phyloP scores from a whole-genome alignment of 2,888 invertebrate species.

The Dicycla oo region DNA sequence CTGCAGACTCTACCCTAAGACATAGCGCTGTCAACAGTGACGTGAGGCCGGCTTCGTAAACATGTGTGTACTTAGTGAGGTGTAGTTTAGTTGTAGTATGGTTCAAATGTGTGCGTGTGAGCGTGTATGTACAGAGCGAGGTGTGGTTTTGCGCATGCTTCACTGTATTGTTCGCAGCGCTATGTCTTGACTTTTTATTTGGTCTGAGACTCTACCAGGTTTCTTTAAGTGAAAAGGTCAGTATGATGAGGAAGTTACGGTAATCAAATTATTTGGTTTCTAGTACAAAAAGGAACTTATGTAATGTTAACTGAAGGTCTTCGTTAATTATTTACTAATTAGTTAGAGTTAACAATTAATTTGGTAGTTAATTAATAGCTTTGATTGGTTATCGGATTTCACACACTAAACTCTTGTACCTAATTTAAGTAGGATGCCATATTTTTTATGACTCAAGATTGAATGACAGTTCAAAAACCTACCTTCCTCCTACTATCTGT shows the following conservation, averaged over 20 bases:
- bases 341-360: constrained; percentile 22
- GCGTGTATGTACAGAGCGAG: too few relatives aligned
- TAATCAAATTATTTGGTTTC: constrained; percentile 23
- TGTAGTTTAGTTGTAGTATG: too few relatives aligned
- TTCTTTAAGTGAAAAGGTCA: constrained; percentile 8
- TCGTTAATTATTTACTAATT: constrained; percentile 18
- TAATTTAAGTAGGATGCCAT: constrained; percentile 6
- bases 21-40: too few relatives aligned
- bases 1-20: background rate
- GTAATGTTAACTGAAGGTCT: constrained; percentile 36
- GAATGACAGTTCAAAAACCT: background rate
- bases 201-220: background rate
- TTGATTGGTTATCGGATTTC: constrained; percentile 42
- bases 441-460: background rate
- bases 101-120: too few relatives aligned
- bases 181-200: too few relatives aligned
- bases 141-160: too few relatives aligned
- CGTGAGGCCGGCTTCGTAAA: too few relatives aligned
- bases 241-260: constrained; percentile 25
- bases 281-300: constrained; percentile 26
- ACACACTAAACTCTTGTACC: constrained; percentile 12
- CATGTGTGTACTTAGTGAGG: too few relatives aligned
- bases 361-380: constrained; percentile 17
- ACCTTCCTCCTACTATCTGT: background rate
- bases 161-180: too few relatives aligned